Base-by-base conservation (phyloP, 2,888 invertebrate genomes). In the Mimumesa dahlbomi region DNA sequence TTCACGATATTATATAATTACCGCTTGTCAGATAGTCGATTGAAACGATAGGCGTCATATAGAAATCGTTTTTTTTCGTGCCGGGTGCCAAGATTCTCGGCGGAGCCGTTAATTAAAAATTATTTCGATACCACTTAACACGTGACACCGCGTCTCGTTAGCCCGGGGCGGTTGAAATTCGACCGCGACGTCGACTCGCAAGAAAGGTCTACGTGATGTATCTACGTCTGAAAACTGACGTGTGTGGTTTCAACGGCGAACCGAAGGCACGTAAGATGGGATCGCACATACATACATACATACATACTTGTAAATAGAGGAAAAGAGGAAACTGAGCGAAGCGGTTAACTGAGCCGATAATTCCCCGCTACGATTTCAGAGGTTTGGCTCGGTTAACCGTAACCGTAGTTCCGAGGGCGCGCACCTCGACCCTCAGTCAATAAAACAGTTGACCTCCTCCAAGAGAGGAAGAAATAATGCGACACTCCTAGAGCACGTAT, bases 381-480 rank as follows among this genome's bases (percentile, higher is more conserved):
- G 82, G 83, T 80, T 77, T 79, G 74, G 77, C 80, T 82, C 80
- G 83, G 83, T 82, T 84, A 84, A 84, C 83, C 84, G 81, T 82
- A 82, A 83, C 77, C 76, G 81, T 82, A 75, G 76, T 77, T 75
- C 71, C 80, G 76, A 81, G 83, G 82, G 81, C 81, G 77, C 63
- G 82, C 79, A 75, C 81, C 75, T 76, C 77, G 69, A 70, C 68
- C 79, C 75, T 73, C 75, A 70, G 81, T 79, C 78, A 83, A 82
- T 84, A 82, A 82, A 83, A 81, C 81, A 79, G 82, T 80, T 78
- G 79, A 81, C 81, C 83, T 80, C 79, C 76, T 81, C 75, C 74
- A 69, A 72, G 58, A 65, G 74, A 72, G 67, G 40, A 61, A 67
- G 59, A 72, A 67, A 77, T 67, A 77, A 75, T 61, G 70, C 68